Percentiles rank a stretch among this genome's conserved stretches.
Evolutionary conservation across 2,888 invertebrate species (phyloP).

Genomic region (Proisotoma minuta): DNA sequence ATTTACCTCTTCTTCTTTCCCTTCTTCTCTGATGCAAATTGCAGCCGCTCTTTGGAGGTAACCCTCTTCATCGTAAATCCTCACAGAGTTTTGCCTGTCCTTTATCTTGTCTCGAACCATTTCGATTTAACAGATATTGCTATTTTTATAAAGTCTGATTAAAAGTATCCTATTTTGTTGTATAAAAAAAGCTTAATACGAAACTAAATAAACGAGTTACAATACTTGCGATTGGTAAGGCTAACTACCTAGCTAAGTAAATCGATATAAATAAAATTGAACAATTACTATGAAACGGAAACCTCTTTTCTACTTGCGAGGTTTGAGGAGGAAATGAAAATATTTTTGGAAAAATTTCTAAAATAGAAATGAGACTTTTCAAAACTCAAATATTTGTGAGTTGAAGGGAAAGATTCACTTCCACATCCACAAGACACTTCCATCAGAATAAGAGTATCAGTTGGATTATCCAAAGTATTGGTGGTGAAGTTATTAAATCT

Average conservation of each 20-base stretch:
- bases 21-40: conserved; percentile 88
- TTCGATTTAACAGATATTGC: background rate
- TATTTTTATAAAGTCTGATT: background rate
- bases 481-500: background rate
- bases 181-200: too few relatives aligned
- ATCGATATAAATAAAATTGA: too few relatives aligned
- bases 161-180: background rate
- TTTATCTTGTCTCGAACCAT: conserved; percentile 94
- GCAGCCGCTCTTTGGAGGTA: conserved; percentile 91
- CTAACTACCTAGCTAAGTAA: too few relatives aligned
- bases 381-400: background rate
- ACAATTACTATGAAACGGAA: too few relatives aligned
- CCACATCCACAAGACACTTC: background rate
- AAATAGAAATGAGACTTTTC: background rate
- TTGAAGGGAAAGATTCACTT: background rate
- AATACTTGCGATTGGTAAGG: too few relatives aligned
- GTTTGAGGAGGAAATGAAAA: too few relatives aligned
- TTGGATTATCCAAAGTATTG: background rate
- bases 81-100: conserved; percentile 90
- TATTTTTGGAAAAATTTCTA: too few relatives aligned
- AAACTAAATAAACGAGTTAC: too few relatives aligned
- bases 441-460: too few relatives aligned
- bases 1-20: conserved; percentile 85
- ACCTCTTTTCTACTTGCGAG: too few relatives aligned
- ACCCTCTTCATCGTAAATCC: conserved; percentile 93